A percentile compares a stretch with the other conserved stretches of the same genome.
Evolutionary conservation across 1,140 invertebrate species (phyloP).

Genomic region (Drosophila pallidifrons): DNA sequence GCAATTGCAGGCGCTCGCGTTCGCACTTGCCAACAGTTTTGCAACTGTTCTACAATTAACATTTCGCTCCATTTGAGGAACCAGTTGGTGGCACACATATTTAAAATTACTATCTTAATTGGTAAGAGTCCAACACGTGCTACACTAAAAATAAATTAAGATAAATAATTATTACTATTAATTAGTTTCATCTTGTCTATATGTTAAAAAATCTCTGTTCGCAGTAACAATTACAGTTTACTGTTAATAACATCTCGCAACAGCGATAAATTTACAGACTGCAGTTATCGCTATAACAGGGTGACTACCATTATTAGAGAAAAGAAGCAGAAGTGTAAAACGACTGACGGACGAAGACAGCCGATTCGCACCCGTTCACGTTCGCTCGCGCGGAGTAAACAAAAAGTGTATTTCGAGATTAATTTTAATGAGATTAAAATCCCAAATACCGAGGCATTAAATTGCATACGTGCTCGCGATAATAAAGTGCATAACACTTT

Average conservation of each 20-base stretch:
- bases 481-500: conserved; percentile 37
- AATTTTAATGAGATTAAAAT: conserved; percentile 53
- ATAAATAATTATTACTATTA: too few relatives aligned
- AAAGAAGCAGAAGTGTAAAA: conserved; percentile 35
- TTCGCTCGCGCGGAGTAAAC: conserved; percentile 49
- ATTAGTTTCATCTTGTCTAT: too few relatives aligned
- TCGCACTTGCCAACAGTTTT: conserved; percentile 15
- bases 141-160: too few relatives aligned
- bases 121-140: too few relatives aligned
- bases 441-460: conserved; percentile 32
- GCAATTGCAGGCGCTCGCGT: conserved; percentile 1
- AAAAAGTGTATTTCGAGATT: conserved; percentile 51
- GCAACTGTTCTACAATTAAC: conserved; percentile 6
- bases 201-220: too few relatives aligned
- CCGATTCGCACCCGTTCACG: conserved; percentile 38
- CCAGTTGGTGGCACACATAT: too few relatives aligned
- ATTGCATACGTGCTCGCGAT: conserved; percentile 22
- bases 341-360: conserved; percentile 40
- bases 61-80: too few relatives aligned
- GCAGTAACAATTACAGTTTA: neutral
- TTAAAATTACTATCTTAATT: too few relatives aligned
- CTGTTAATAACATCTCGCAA: conserved; percentile 15
- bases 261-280: conserved; percentile 8
- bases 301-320: conserved; percentile 19
- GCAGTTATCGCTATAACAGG: conserved; percentile 35